Percentiles rank a stretch among this genome's conserved stretches.
These are phyloP conservation scores for Petrophora chlorosata DNA, from an alignment of 2,888 invertebrate genomes.

Conservation along the genomic window DNA sequence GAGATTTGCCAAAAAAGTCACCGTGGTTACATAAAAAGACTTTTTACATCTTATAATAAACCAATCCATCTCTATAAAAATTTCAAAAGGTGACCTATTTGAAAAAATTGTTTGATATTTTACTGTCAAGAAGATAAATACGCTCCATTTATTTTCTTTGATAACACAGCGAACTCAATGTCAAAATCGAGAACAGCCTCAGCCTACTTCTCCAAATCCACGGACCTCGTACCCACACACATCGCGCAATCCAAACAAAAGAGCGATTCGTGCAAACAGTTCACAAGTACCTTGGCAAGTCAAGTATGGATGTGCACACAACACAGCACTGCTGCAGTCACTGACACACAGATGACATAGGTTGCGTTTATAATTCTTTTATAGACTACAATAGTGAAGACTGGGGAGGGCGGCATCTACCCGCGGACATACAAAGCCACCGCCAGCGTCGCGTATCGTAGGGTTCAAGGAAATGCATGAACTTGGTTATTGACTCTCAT, in stretches of 20 bases:
- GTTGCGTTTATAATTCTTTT: constrained; percentile 69
- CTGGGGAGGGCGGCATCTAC: constrained; percentile 60
- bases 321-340: constrained; percentile 77
- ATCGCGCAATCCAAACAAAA: constrained; percentile 26
- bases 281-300: constrained; percentile 59
- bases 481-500: constrained; percentile 21
- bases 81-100: background rate
- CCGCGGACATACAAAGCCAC: constrained; percentile 24
- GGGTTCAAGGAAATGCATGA: constrained; percentile 25
- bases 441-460: constrained; percentile 3
- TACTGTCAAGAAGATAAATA: background rate
- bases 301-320: constrained; percentile 61
- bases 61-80: too few species aligned
- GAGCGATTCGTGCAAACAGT: constrained; percentile 24
- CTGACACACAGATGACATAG: constrained; percentile 73
- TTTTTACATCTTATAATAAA: too few species aligned
- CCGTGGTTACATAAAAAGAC: too few species aligned
- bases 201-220: constrained; percentile 10
- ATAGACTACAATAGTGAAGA: constrained; percentile 69
- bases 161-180: constrained; percentile 2
- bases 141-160: background rate
- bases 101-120: background rate
- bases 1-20: constrained; percentile 11
- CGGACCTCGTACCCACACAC: constrained; percentile 10
- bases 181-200: constrained; percentile 6